Conservation (phyloP, 2,113 vertebrate genomes). For the Carettochelys insculpta region DNA sequence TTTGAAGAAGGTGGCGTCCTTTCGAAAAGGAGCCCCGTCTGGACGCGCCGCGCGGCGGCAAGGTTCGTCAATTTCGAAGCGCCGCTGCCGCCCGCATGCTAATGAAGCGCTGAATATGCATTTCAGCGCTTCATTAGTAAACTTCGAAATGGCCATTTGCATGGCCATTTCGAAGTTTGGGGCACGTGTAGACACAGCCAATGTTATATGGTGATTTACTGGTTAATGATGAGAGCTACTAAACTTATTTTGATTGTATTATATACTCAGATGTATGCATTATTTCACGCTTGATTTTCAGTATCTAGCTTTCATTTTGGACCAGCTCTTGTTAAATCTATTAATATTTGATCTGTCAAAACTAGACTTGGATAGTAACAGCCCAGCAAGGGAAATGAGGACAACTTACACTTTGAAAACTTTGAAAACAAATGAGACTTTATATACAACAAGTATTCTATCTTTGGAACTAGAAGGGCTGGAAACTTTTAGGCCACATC, state of each 20-base stretch:
- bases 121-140: no score
- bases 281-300: background rate
- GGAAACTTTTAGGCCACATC: background rate
- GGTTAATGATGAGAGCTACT: background rate
- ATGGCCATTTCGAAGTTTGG: no score
- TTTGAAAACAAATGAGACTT: background rate
- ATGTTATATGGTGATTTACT: background rate
- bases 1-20: no score
- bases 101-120: no score
- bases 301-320: constrained; percentile 15
- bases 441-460: background rate
- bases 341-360: constrained; percentile 39
- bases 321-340: background rate
- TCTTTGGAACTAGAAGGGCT: background rate
- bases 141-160: no score
- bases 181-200: no score
- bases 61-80: no score
- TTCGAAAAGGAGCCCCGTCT: no score
- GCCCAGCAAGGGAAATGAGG: background rate
- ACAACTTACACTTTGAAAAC: background rate
- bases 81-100: no score
- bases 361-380: background rate
- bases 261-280: background rate
- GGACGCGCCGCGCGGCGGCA: no score
- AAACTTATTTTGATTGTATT: background rate